These are phyloP conservation scores for Diplazon laetatorius DNA, from an alignment of 2,888 invertebrate genomes.

Conservation along the genomic window DNA sequence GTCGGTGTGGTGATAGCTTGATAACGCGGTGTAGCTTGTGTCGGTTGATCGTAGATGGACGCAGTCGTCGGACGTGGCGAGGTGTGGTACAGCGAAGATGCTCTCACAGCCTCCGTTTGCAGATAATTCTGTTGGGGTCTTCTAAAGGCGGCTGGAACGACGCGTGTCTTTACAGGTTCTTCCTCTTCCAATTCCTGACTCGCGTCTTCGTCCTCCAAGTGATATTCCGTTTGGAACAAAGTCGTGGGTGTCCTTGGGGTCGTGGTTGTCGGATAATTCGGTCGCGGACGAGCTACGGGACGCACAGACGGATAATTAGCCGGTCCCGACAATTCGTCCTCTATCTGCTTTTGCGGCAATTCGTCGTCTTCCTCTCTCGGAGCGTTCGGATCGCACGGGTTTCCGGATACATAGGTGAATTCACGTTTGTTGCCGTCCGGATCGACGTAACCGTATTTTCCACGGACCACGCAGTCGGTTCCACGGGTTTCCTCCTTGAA, in stretches of 20 bases:
- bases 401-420: slow-evolving; percentile 93
- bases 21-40: slow-evolving; percentile 87
- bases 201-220: slow-evolving; percentile 81
- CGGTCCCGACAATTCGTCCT: slow-evolving; percentile 85
- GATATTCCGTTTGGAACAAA: slow-evolving; percentile 88
- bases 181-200: slow-evolving; percentile 86
- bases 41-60: too few species aligned
- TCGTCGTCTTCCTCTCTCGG: slow-evolving; percentile 86
- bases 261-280: slow-evolving; percentile 80
- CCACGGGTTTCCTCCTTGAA: slow-evolving; percentile 94
- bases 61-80: slow-evolving; percentile 82
- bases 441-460: slow-evolving; percentile 94
- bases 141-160: slow-evolving; percentile 81
- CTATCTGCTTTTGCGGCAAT: slow-evolving; percentile 83
- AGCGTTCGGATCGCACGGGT: slow-evolving; percentile 93
- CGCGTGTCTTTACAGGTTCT: slow-evolving; percentile 84
- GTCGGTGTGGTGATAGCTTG: slow-evolving; percentile 86
- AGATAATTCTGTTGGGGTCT: slow-evolving; percentile 80
- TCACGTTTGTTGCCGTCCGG: slow-evolving; percentile 93
- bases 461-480: slow-evolving; percentile 93
- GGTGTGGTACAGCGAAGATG: slow-evolving; percentile 74
- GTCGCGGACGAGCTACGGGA: slow-evolving; percentile 83
- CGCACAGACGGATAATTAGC: slow-evolving; percentile 86
- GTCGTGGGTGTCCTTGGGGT: slow-evolving; percentile 86
- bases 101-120: slow-evolving; percentile 72